These are phyloP conservation scores for Meloidogyne hapla DNA, from an alignment of 1,140 invertebrate genomes.

Conservation along the genomic window DNA sequence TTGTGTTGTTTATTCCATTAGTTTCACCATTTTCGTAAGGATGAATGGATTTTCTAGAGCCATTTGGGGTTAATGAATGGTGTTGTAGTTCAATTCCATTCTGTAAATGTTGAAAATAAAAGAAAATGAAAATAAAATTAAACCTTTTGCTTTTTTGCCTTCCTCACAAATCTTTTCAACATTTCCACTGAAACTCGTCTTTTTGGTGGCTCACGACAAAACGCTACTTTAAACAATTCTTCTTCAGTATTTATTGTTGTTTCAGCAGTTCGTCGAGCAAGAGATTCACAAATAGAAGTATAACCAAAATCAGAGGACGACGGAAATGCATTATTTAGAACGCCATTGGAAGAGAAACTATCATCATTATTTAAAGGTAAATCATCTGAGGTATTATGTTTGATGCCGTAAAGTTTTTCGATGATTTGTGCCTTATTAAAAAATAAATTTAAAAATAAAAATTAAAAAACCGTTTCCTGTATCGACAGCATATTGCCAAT, in stretches of 20 bases:
- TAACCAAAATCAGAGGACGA: constrained; percentile 24
- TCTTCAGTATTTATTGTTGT: neutral
- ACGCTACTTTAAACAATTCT: constrained; percentile 16
- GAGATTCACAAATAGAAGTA: constrained; percentile 22
- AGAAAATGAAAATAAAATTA: neutral
- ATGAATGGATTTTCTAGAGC: neutral
- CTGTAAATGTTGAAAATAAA: neutral
- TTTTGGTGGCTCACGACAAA: constrained; percentile 2
- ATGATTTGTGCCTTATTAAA: constrained; percentile 6
- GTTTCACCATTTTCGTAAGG: neutral
- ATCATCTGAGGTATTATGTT: neutral
- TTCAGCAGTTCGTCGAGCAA: neutral
- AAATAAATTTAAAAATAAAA: neutral
- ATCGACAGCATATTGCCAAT: constrained; percentile 28
- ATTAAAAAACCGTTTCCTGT: constrained; percentile 26
- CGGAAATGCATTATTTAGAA: constrained; percentile 2
- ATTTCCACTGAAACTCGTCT: constrained; percentile 5
- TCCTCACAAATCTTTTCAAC: constrained; percentile 11
- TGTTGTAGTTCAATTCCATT: neutral
- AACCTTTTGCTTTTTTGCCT: constrained; percentile 3
- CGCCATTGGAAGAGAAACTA: neutral
- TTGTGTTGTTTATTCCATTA: neutral
- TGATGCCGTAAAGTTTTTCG: constrained; percentile 13
- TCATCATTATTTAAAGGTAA: neutral
- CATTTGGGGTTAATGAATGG: neutral